Base-by-base conservation (phyloP, 1,140 invertebrate genomes). In the Luehdorfia chinensis region DNA sequence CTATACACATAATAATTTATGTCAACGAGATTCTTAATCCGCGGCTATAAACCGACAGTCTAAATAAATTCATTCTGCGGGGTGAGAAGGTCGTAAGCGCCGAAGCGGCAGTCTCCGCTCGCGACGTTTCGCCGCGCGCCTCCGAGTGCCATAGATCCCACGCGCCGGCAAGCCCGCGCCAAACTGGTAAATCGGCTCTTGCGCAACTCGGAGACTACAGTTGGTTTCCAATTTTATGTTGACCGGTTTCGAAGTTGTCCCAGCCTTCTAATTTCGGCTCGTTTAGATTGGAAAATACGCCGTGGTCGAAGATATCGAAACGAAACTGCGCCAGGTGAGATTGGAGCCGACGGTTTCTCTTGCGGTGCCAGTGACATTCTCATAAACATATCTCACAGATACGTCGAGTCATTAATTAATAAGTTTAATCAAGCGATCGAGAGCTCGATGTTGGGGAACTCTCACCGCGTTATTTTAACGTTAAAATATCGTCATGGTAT, bases 191-290 rank as follows among this genome's bases (percentile, higher is more conserved):
- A 58, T 63, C 72, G 60, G 58, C 75, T 75, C 69, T 84, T 83
- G 78, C 75, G 83, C 83, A 84, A 84, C 74, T 47, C 56, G 61
- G 61, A 72, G 59, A 76, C 76, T 75, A 83, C 76, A 77, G 69
- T 84, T 80, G 75, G 83, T 86, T 86, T 86, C 77, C 83, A 84
- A 86, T 86, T 84, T 86, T 86, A 86, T 84, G 80, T 86, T 86
- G 79, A 86, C 83, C 79, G 79, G 79, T 86, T 86, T 69, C 65
- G 55, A 76, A 84, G 64, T 85, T 78, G 81, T 78, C 76, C 76
- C 67, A 80, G 75, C 75, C 77, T 85, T 81, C 81, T 84, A 84
- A 84, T 81, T 81, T 84, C 76, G 81, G 78, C 70, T 80, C 79
- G 78, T 79, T 81, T 81, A 81, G 79, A 81, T 85, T 80, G 68